phyloP scores from a whole-genome alignment of 2,888 invertebrate genomes.

The Pandemis heparana region DNA sequence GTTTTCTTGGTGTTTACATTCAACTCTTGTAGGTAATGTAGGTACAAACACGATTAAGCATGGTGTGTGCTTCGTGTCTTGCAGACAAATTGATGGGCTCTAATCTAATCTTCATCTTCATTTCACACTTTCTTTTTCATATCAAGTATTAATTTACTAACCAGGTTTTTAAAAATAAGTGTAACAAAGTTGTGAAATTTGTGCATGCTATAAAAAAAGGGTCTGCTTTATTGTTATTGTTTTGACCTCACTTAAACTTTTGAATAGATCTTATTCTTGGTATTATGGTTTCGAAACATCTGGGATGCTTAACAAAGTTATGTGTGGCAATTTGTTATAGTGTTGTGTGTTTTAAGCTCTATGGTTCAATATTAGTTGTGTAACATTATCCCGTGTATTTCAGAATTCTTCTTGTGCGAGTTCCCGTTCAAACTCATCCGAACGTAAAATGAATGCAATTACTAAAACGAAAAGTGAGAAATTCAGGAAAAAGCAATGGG shows the following conservation, averaged over 20 bases:
- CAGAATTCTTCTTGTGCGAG: conserved; percentile 52
- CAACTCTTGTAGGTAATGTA: conserved; percentile 48
- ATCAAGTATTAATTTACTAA: conserved; percentile 9
- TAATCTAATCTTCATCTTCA: neutral
- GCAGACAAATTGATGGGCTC: neutral
- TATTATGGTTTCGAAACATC: neutral
- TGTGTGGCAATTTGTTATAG: neutral
- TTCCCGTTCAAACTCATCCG: conserved; percentile 43
- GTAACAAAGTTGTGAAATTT: neutral
- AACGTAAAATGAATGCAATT: conserved; percentile 49
- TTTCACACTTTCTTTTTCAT: neutral
- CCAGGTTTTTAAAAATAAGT: neutral
- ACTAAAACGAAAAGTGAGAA: conserved; percentile 50
- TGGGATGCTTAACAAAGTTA: neutral
- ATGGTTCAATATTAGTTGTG: neutral
- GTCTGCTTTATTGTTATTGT: conserved; percentile 3
- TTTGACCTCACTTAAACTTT: neutral
- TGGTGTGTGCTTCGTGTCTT: conserved; percentile 45
- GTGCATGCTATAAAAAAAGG: neutral
- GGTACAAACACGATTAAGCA: conserved; percentile 47
- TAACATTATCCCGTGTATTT: conserved; percentile 40
- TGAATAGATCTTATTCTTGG: neutral
- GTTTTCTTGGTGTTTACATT: conserved; percentile 34
- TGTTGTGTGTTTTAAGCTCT: neutral
- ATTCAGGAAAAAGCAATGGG: conserved; percentile 49